A percentile compares a stretch with the other conserved stretches of the same genome.
These are phyloP conservation scores for Neofelis nebulosa DNA, from an alignment of 2,113 vertebrate species.

Conservation along the genomic window DNA sequence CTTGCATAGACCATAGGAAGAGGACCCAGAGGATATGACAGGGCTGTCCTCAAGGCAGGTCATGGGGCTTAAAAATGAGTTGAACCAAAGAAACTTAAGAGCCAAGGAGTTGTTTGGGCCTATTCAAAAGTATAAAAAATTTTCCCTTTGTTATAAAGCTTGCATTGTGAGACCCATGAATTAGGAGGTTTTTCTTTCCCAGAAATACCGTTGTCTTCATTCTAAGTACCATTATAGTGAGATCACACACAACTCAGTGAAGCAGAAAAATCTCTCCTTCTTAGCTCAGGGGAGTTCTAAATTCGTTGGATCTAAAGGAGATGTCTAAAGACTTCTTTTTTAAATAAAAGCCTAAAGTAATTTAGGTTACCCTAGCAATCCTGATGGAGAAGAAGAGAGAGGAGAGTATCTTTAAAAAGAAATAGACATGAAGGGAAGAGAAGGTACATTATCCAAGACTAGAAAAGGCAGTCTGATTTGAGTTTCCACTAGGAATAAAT, in stretches of 20 bases:
- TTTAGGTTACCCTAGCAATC: not conserved
- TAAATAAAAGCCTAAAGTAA: not conserved
- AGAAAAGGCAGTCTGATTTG: not conserved
- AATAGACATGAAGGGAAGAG: not conserved
- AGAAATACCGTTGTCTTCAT: conserved; percentile 43
- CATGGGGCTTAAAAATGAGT: not conserved
- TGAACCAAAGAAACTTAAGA: not conserved
- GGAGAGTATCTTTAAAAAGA: not conserved
- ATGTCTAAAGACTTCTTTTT: not conserved
- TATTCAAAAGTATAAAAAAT: not conserved
- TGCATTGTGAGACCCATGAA: not conserved
- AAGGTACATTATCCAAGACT: not conserved
- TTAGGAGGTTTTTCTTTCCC: conserved; percentile 25
- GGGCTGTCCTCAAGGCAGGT: not conserved
- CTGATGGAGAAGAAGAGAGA: not conserved
- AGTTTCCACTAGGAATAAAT: not conserved
- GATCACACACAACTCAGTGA: conserved; percentile 10
- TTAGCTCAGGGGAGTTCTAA: not conserved
- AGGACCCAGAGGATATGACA: not conserved
- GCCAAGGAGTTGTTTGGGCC: not conserved
- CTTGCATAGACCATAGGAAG: not conserved
- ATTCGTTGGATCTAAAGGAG: not conserved
- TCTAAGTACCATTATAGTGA: conserved; percentile 8
- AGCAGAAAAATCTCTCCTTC: conserved; percentile 24
- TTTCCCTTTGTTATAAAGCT: not conserved